Conservation (phyloP, 2,113 vertebrate genomes). For the Ciconia boyciana region DNA sequence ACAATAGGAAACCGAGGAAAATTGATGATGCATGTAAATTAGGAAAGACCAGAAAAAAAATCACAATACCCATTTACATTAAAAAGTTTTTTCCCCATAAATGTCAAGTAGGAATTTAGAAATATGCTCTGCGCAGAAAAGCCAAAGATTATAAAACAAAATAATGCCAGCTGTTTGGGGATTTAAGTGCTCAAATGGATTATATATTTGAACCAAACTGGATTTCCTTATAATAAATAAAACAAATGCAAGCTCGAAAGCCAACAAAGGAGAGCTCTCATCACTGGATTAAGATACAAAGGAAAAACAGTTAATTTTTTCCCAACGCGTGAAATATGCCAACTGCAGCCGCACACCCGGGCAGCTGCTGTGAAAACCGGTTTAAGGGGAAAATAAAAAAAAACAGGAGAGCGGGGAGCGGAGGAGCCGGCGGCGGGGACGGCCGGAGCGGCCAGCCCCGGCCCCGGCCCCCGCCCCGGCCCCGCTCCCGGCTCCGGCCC, state of each 20-base stretch:
- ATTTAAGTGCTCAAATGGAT: constrained; percentile 69
- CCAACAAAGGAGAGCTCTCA: constrained; percentile 51
- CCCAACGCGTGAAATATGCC: constrained; percentile 25
- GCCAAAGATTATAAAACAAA: constrained; percentile 69
- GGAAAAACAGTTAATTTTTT: constrained; percentile 63
- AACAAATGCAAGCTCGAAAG: constrained; percentile 61
- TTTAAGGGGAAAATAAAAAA: background rate
- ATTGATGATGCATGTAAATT: constrained; percentile 35
- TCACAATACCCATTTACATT: constrained; percentile 51
- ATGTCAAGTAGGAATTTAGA: constrained; percentile 68
- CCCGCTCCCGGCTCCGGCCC: too few species aligned
- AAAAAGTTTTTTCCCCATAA: constrained; percentile 61
- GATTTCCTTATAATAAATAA: constrained; percentile 68
- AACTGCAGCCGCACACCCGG: constrained; percentile 11
- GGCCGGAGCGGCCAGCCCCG: background rate
- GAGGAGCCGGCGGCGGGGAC: background rate
- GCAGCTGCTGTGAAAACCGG: constrained; percentile 5
- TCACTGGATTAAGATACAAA: constrained; percentile 51
- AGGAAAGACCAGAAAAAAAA: constrained; percentile 21
- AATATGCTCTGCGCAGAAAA: constrained; percentile 57
- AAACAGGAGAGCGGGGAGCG: background rate
- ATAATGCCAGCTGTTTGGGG: constrained; percentile 68
- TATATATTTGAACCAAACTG: constrained; percentile 68
- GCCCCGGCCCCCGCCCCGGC: background rate
- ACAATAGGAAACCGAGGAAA: constrained; percentile 22